Evolutionary conservation across 2,113 vertebrate genomes (phyloP).

Genomic region (Lethenteron reissneri): DNA sequence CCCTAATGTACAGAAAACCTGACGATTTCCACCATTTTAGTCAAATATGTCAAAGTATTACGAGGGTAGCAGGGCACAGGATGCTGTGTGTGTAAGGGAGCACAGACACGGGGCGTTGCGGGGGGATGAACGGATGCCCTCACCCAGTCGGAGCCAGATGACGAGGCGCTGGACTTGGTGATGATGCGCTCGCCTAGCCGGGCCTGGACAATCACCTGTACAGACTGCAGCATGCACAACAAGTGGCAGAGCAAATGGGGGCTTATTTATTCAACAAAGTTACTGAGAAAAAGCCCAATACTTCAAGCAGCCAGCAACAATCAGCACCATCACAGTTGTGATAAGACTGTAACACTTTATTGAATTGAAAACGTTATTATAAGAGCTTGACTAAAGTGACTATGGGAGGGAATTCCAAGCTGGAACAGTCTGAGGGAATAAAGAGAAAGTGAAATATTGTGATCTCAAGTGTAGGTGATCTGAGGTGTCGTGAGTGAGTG

Average conservation of each 20-base stretch:
- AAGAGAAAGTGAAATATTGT: too few species aligned
- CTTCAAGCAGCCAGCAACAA: not conserved
- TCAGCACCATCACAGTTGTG: not conserved
- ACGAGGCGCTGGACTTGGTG: constrained; percentile 75
- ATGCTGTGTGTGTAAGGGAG: too few species aligned
- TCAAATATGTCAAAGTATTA: too few species aligned
- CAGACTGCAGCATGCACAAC: constrained; percentile 32
- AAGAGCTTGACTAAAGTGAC: not conserved
- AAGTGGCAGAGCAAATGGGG: constrained; percentile 9
- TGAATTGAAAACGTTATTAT: not conserved
- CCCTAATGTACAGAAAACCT: too few species aligned
- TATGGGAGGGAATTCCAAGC: not conserved
- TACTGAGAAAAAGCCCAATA: not conserved
- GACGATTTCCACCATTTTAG: too few species aligned
- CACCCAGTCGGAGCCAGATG: constrained; percentile 98
- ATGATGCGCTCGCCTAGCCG: constrained; percentile 89
- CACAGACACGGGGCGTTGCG: too few species aligned
- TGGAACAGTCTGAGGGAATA: too few species aligned
- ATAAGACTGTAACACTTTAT: not conserved
- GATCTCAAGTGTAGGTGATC: too few species aligned
- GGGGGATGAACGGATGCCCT: constrained; percentile 11
- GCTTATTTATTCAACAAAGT: not conserved
- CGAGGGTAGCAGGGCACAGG: too few species aligned
- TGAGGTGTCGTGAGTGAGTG: too few species aligned
- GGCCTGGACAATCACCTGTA: constrained; percentile 94